Conservation (phyloP, 2,113 vertebrate species). For the Coturnix japonica region DNA sequence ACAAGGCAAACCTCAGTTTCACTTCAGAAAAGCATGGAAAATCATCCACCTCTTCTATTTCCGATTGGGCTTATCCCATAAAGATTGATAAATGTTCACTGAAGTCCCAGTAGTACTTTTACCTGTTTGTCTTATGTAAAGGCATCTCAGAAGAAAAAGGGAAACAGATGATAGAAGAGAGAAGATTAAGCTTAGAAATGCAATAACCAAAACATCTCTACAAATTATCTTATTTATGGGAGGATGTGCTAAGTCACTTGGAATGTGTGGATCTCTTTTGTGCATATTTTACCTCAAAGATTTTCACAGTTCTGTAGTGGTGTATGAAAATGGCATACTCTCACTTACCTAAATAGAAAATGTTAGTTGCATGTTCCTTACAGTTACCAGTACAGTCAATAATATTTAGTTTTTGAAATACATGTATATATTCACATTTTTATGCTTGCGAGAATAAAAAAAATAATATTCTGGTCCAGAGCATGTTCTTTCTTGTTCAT, state of each 20-base stretch:
- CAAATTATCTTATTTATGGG: background rate
- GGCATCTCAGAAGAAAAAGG: background rate
- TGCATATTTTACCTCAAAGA: background rate
- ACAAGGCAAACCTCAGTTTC: background rate
- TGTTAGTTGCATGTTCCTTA: background rate
- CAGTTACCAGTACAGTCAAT: background rate
- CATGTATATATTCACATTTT: background rate
- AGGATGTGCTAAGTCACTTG: background rate
- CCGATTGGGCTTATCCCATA: background rate
- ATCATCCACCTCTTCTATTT: background rate
- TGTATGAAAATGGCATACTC: background rate
- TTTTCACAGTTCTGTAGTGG: background rate
- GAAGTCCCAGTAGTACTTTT: background rate
- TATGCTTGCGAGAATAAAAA: background rate
- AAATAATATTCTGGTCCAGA: background rate
- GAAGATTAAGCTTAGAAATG: background rate
- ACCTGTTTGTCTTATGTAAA: slow-evolving; percentile 11
- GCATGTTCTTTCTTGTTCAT: background rate
- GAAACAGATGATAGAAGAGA: background rate
- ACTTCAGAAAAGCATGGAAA: background rate
- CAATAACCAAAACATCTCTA: background rate
- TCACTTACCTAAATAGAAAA: background rate
- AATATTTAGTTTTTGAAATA: background rate
- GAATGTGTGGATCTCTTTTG: background rate
- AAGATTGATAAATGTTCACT: background rate